Percentiles rank a stretch among this genome's conserved stretches.
Evolutionary conservation across 1,140 invertebrate species (phyloP).

Genomic region (Diplogasteroides magnus): DNA sequence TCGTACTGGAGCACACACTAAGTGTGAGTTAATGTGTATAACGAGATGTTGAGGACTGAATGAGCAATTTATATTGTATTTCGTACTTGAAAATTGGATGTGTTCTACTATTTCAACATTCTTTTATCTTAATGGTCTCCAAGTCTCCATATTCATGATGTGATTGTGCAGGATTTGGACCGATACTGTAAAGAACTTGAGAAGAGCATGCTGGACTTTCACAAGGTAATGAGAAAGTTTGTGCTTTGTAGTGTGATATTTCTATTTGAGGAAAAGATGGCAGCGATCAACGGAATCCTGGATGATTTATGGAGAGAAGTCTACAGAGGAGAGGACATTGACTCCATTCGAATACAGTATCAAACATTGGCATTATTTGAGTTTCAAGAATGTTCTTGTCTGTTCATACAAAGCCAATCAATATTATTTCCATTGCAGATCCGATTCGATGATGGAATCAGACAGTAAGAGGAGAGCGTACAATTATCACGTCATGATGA

Average conservation of each 20-base stretch:
- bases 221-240: conserved; percentile 32
- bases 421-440: neutral
- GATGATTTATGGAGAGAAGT: conserved; percentile 80
- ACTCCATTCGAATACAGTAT: conserved; percentile 63
- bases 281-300: conserved; percentile 82
- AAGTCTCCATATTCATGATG: too few relatives aligned
- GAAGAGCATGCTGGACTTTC: conserved; percentile 60
- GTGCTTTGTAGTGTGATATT: neutral
- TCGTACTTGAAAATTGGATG: too few relatives aligned
- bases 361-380: conserved; percentile 44
- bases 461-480: conserved; percentile 46
- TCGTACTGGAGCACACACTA: too few relatives aligned
- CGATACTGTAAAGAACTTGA: conserved; percentile 73
- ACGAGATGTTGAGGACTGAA: too few relatives aligned
- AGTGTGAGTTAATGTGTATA: too few relatives aligned
- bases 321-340: conserved; percentile 70
- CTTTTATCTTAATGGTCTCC: too few relatives aligned
- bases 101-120: too few relatives aligned
- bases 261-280: conserved; percentile 58
- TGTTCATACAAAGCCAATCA: neutral
- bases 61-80: too few relatives aligned
- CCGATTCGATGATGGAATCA: neutral
- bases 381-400: too few relatives aligned
- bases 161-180: conserved; percentile 58
- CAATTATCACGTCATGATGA: conserved; percentile 71